These are phyloP conservation scores for Drosophila fungiperda DNA, from an alignment of 2,888 invertebrate genomes.

Conservation along the genomic window DNA sequence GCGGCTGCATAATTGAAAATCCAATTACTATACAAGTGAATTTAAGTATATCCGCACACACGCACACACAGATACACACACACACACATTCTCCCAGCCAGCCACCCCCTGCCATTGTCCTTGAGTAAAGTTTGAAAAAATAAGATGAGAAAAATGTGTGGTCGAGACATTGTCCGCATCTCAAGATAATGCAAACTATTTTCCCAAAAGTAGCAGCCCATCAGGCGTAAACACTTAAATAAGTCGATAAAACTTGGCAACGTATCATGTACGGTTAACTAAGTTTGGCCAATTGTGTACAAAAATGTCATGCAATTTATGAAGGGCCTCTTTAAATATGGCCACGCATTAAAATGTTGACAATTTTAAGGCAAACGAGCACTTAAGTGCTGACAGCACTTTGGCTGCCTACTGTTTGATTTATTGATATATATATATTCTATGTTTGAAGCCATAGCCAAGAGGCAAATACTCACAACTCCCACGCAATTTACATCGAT, in stretches of 20 bases:
- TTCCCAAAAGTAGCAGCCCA: not conserved
- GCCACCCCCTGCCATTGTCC: not conserved
- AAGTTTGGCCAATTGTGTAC: slow-evolving; percentile 14
- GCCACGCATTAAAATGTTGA: slow-evolving; percentile 36
- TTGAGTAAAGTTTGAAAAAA: slow-evolving; percentile 7
- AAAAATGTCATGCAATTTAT: slow-evolving; percentile 22
- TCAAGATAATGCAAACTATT: slow-evolving; percentile 18
- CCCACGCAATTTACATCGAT: not conserved
- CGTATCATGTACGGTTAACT: not conserved
- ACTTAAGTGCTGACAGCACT: slow-evolving; percentile 4
- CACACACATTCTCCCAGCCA: not conserved
- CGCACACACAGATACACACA: not conserved
- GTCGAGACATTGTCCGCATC: slow-evolving; percentile 8
- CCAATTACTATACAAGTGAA: slow-evolving; percentile 63
- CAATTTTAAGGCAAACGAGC: slow-evolving; percentile 46
- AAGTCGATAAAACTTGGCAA: slow-evolving; percentile 27
- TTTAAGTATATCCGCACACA: slow-evolving; percentile 30
- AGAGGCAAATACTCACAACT: slow-evolving; percentile 2
- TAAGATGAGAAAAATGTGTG: slow-evolving; percentile 15
- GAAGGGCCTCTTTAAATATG: slow-evolving; percentile 42
- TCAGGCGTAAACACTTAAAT: slow-evolving; percentile 16
- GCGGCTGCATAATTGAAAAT: slow-evolving; percentile 61
- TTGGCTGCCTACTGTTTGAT: slow-evolving; percentile 47
- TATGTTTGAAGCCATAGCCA: slow-evolving; percentile 32
- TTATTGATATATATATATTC: slow-evolving; percentile 37